Conservation (phyloP, 1,140 invertebrate species). For the Bombus confusus region DNA sequence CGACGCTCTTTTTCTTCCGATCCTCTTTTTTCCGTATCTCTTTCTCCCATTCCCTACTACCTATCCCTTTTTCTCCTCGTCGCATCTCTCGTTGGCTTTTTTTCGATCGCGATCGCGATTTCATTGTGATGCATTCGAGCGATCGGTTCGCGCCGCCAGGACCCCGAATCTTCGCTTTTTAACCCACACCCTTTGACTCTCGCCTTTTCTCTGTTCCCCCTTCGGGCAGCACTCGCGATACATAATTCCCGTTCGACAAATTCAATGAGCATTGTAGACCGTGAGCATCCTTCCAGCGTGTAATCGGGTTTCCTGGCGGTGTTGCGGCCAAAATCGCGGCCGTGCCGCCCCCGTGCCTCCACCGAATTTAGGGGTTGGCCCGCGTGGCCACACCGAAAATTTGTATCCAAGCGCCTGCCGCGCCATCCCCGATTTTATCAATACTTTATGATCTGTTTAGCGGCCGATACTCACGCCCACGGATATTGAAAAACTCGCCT, state of each 20-base stretch:
- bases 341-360: slow-evolving; percentile 9
- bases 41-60: not conserved
- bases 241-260: slow-evolving; percentile 72
- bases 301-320: slow-evolving; percentile 68
- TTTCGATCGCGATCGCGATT: slow-evolving; percentile 63
- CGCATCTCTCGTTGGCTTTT: not conserved
- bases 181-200: not conserved
- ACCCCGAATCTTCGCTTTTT: slow-evolving; percentile 25
- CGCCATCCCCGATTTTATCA: slow-evolving; percentile 38
- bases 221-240: slow-evolving; percentile 42
- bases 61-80: not conserved
- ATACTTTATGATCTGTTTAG: slow-evolving; percentile 55
- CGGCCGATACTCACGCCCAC: slow-evolving; percentile 17
- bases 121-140: slow-evolving; percentile 64
- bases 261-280: slow-evolving; percentile 71
- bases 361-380: slow-evolving; percentile 44
- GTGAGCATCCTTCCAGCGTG: slow-evolving; percentile 66
- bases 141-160: slow-evolving; percentile 37
- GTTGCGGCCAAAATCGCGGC: slow-evolving; percentile 51
- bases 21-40: not conserved
- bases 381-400: slow-evolving; percentile 52
- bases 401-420: slow-evolving; percentile 31
- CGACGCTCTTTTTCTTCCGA: not conserved
- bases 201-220: not conserved
- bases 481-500: slow-evolving; percentile 35